Conservation (phyloP, 2,113 vertebrate genomes). For the Myanophis thanlyinensis region DNA sequence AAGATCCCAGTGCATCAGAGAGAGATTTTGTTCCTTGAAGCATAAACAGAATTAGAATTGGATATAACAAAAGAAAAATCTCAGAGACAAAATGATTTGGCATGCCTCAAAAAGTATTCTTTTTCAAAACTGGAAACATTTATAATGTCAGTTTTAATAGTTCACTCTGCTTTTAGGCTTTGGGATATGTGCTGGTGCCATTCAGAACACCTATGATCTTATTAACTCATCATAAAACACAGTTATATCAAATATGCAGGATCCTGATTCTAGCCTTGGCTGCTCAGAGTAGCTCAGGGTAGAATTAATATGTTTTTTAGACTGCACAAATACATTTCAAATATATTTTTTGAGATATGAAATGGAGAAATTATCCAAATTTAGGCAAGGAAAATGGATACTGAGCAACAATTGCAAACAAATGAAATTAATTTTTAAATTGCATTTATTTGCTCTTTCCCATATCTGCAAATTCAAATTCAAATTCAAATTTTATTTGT, state of each 20-base stretch:
- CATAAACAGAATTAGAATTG: neutral
- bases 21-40: neutral
- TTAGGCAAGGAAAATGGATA: neutral
- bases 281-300: neutral
- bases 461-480: too few species aligned
- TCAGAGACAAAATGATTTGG: neutral
- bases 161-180: neutral
- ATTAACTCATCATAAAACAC: neutral
- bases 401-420: neutral
- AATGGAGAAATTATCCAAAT: neutral
- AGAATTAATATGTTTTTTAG: neutral
- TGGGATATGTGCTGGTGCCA: neutral
- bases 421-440: neutral
- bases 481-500: too few species aligned
- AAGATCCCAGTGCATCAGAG: neutral
- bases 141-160: neutral
- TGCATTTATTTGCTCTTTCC: neutral
- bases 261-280: neutral
- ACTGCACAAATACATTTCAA: neutral
- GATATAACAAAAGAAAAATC: neutral
- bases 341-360: neutral
- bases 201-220: neutral
- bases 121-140: neutral
- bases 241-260: neutral
- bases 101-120: neutral